A percentile compares a stretch with the other conserved stretches of the same genome.
These are phyloP conservation scores for Platysteira castanea DNA, from an alignment of 2,113 vertebrate species.

Conservation along the genomic window DNA sequence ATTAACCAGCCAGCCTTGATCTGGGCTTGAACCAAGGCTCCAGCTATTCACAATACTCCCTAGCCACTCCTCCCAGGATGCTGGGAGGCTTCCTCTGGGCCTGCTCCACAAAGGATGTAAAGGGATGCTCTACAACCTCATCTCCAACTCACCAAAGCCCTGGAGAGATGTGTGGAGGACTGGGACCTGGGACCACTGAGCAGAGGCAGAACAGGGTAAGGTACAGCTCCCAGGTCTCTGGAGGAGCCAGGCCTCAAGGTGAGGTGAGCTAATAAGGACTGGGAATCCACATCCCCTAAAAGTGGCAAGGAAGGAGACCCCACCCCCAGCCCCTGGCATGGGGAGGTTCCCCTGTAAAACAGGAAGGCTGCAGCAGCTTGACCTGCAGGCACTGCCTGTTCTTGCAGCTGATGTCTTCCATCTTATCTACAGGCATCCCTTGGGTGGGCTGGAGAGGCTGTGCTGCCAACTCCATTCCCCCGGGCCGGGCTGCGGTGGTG, in stretches of 20 bases:
- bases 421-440: not conserved
- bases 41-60: not conserved
- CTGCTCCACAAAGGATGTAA: not conserved
- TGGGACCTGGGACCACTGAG: not conserved
- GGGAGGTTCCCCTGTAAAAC: not conserved
- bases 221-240: not conserved
- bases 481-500: accelerated
- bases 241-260: not conserved
- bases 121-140: not conserved
- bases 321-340: not conserved
- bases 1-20: not conserved
- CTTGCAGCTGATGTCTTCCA: not conserved
- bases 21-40: not conserved
- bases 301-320: not conserved
- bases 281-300: not conserved
- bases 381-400: not conserved
- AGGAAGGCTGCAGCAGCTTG: not conserved
- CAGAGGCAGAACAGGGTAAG: not conserved
- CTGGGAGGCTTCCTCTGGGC: not conserved
- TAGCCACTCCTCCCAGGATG: not conserved
- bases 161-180: accelerated
- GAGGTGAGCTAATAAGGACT: not conserved
- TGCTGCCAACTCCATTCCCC: accelerated
- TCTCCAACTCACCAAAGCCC: not conserved
- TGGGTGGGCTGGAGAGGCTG: not conserved